A percentile compares a stretch with the other conserved stretches of the same genome.
Evolutionary conservation across 1,140 invertebrate genomes (phyloP).

Genomic region (Heliconius himera): DNA sequence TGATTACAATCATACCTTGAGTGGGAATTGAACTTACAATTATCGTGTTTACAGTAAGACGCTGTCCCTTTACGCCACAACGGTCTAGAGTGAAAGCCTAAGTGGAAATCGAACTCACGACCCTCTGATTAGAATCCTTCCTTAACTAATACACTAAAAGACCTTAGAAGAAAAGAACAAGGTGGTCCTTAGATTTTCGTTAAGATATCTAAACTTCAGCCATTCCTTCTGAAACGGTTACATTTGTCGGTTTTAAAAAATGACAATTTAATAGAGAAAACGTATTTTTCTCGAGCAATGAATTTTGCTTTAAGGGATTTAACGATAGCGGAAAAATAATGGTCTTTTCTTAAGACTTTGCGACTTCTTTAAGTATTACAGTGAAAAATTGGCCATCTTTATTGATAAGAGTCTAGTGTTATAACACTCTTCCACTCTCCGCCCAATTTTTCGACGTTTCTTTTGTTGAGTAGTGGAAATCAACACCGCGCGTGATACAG

Average conservation of each 20-base stretch:
- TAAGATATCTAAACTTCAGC: conserved; percentile 7
- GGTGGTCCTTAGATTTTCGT: background rate
- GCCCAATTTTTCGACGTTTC: background rate
- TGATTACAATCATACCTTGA: too few species aligned
- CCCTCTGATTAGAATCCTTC: too few species aligned
- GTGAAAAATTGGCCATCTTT: background rate
- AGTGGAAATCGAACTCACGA: too few species aligned
- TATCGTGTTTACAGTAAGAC: too few species aligned
- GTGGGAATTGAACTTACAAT: too few species aligned
- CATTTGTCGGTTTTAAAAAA: conserved; percentile 11
- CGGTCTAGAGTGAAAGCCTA: too few species aligned
- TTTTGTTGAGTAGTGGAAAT: background rate
- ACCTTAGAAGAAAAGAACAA: too few species aligned
- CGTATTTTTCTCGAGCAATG: conserved; percentile 8
- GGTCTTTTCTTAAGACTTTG: background rate
- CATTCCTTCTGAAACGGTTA: background rate
- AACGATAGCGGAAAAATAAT: conserved; percentile 13
- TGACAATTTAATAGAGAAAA: conserved; percentile 9
- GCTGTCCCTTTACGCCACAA: too few species aligned
- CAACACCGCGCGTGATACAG: background rate
- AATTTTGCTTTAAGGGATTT: conserved; percentile 13
- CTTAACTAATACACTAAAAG: too few species aligned
- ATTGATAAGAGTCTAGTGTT: background rate
- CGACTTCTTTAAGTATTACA: background rate
- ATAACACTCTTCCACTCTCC: background rate